These are phyloP conservation scores for Tichodroma muraria DNA, from an alignment of 2,113 vertebrate species.

Conservation along the genomic window DNA sequence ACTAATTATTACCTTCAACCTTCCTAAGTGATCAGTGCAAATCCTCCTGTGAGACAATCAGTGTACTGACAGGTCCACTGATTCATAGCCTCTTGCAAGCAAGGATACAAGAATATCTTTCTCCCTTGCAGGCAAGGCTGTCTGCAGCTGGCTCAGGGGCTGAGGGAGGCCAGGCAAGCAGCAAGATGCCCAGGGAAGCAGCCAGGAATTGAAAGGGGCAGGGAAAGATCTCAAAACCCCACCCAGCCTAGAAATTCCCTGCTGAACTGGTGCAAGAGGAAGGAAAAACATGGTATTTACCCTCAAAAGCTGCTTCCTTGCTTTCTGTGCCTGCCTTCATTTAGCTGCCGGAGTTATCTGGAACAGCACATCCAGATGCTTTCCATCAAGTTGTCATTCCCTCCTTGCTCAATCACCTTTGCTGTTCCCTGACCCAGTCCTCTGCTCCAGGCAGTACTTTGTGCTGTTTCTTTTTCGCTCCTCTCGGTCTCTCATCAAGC, in stretches of 20 bases:
- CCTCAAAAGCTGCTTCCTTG: neutral
- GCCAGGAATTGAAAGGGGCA: neutral
- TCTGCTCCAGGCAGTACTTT: neutral
- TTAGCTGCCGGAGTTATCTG: neutral
- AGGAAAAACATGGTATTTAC: neutral
- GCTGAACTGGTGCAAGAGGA: neutral
- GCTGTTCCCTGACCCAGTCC: neutral
- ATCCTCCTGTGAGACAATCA: neutral
- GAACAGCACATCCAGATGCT: neutral
- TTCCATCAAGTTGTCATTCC: neutral
- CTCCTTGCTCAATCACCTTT: neutral
- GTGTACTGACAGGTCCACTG: neutral
- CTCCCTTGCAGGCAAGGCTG: neutral
- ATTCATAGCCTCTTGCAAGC: neutral
- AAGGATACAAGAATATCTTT: neutral
- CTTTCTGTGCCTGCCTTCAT: neutral
- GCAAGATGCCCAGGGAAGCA: neutral
- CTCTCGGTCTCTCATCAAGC: neutral
- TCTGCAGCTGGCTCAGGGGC: neutral
- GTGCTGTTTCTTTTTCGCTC: neutral
- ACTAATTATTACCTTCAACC: neutral
- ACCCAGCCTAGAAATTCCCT: neutral
- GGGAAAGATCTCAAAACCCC: neutral
- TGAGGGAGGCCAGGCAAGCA: neutral
- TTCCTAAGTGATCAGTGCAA: neutral